Conservation (phyloP, 1,140 invertebrate genomes). For the Leptinotarsa lineolata region DNA sequence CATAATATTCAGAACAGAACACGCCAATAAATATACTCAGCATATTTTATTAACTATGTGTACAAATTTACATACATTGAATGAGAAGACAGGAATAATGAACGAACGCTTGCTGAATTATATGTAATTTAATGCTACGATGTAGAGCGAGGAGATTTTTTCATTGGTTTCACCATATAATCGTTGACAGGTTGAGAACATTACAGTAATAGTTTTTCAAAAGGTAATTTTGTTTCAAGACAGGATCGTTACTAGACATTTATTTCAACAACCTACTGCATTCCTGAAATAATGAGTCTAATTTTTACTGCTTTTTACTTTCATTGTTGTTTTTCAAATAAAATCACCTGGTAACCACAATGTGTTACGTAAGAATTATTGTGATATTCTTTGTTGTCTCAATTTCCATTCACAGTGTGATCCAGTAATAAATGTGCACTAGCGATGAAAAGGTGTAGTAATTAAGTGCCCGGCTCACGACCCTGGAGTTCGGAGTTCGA, state of each 20-base stretch:
- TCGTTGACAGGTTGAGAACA: no score
- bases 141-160: neutral
- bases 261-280: neutral
- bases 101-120: neutral
- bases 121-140: neutral
- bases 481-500: no score
- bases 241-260: neutral
- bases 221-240: neutral
- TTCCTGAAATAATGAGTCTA: neutral
- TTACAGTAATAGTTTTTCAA: neutral
- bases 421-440: no score
- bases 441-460: no score
- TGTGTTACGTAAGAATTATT: no score
- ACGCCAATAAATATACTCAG: conserved; percentile 1
- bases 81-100: neutral
- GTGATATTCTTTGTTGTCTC: no score
- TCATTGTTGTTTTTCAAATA: no score
- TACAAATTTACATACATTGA: neutral
- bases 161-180: neutral
- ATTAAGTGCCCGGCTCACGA: no score
- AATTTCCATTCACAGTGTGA: no score
- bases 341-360: no score
- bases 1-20: neutral
- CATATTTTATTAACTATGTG: neutral
- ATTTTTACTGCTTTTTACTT: no score